Evolutionary conservation across 2,888 invertebrate species (phyloP), one percentile per base, ranked within the genome.

Genomic region (Cheilosia variabilis): DNA sequence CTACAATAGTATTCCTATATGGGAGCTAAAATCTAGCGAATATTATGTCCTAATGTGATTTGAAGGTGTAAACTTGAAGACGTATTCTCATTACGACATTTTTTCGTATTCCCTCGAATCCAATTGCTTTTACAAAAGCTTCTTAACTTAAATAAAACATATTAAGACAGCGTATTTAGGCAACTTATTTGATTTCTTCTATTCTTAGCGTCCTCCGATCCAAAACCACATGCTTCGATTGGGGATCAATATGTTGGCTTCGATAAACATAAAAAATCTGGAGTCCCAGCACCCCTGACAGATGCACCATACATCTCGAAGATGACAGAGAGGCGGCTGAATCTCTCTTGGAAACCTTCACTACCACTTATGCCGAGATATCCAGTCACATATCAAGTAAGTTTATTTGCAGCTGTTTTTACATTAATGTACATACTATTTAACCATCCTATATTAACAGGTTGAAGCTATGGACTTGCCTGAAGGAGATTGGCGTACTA

Each of bases 271-370:
- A 96, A 96, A 90, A 95, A 95, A 89, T 95, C 96, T 0, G 97
- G 97, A 45, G 94, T 96, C 5, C 98, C 98, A 0, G 94, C 97
- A 90, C 98, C 98, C 0, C 92, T 98, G 4, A 94, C 97, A 0
- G 98, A 98, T 91, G 95, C 95, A 73, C 99, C 99, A 4, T 97
- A 97, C 90, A 97, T 99, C 89, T 96, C 97, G 19, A 95, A 97
- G 66, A 98, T 98, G 96, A 96, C 97, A 9, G 98, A 98, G 90
- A 94, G 97, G 9, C 95, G 96, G 76, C 94, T 98, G 81, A 97
- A 97, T 0, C 93, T 99, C 10, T 97, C 97, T 0, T 99, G 99
- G 99, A 96, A 96, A 88, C 98, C 98, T 0, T 98, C 97, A 19
- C 96, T 98, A 60, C 96, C 98, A 2, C 94, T 96, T 81, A 96